phyloP scores from a whole-genome alignment of 2,888 invertebrate genomes.

The Shargacucullia verbasci region DNA sequence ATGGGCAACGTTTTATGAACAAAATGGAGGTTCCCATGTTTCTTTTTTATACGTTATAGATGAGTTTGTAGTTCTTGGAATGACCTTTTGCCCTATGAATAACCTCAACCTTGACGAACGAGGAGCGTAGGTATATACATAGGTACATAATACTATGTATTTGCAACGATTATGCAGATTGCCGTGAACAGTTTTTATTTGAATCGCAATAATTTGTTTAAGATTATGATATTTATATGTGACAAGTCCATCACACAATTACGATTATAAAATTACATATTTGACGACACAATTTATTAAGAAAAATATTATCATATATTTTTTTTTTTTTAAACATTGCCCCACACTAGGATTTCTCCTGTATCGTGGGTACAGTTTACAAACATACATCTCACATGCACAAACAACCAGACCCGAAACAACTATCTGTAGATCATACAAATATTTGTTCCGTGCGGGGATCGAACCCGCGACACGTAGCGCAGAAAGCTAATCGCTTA shows the following conservation, averaged over 20 bases:
- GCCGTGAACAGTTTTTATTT: constrained; percentile 16
- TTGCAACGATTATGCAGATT: constrained; percentile 11
- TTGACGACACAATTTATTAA: not conserved
- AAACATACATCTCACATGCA: too few species aligned
- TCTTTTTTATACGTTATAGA: constrained; percentile 22
- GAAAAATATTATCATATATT: too few species aligned
- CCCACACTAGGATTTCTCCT: too few species aligned
- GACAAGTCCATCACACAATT: not conserved
- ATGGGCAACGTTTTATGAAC: too few species aligned
- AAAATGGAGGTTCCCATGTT: not conserved
- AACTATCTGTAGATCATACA: too few species aligned
- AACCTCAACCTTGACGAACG: constrained; percentile 36
- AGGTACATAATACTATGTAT: constrained; percentile 4
- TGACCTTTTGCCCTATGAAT: constrained; percentile 40
- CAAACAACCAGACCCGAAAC: too few species aligned
- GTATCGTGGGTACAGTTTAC: too few species aligned
- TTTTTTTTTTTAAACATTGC: too few species aligned
- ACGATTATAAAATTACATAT: too few species aligned
- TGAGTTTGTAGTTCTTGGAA: constrained; percentile 28
- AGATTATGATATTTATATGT: constrained; percentile 9
- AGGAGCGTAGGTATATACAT: not conserved
- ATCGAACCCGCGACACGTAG: too few species aligned
- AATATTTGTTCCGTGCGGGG: too few species aligned
- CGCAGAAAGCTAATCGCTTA: too few species aligned
- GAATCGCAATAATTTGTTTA: constrained; percentile 29